Conservation (phyloP, 2,888 invertebrate genomes). For the Lottia gigantea region DNA sequence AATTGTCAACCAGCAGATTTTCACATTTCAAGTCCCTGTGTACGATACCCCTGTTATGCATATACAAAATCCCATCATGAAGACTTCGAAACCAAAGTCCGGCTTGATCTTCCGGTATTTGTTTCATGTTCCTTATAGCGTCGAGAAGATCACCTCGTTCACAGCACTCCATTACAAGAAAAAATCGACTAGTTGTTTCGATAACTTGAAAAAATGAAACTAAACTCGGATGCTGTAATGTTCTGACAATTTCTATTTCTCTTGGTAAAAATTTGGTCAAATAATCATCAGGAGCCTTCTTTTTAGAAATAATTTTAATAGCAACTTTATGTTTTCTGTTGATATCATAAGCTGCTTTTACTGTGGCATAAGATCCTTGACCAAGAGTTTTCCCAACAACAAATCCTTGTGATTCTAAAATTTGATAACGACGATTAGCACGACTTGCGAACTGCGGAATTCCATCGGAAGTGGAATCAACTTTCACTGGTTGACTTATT, state of each 20-base stretch:
- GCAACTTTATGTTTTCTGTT: constrained; percentile 58
- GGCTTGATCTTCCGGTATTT: constrained; percentile 47
- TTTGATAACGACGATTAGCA: constrained; percentile 26
- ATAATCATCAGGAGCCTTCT: constrained; percentile 58
- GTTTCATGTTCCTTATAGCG: constrained; percentile 39
- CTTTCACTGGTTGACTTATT: no score
- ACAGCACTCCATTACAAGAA: constrained; percentile 62
- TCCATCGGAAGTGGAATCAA: no score
- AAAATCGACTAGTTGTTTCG: constrained; percentile 62
- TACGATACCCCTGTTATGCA: constrained; percentile 58
- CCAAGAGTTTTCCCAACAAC: constrained; percentile 57
- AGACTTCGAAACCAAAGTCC: constrained; percentile 58
- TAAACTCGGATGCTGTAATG: constrained; percentile 54
- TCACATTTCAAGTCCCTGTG: constrained; percentile 67
- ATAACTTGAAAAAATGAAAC: constrained; percentile 57
- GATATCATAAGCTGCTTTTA: constrained; percentile 58
- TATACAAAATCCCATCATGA: constrained; percentile 55
- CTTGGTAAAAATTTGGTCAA: constrained; percentile 63
- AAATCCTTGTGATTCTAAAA: constrained; percentile 55
- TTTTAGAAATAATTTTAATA: constrained; percentile 64
- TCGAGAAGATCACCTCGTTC: constrained; percentile 59
- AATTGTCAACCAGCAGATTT: constrained; percentile 54
- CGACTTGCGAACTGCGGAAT: background rate
- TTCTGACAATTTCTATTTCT: constrained; percentile 61
- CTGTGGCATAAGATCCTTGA: constrained; percentile 62